Evolutionary conservation across 2,113 vertebrate species (phyloP).

Genomic region (Urocitellus parryii): DNA sequence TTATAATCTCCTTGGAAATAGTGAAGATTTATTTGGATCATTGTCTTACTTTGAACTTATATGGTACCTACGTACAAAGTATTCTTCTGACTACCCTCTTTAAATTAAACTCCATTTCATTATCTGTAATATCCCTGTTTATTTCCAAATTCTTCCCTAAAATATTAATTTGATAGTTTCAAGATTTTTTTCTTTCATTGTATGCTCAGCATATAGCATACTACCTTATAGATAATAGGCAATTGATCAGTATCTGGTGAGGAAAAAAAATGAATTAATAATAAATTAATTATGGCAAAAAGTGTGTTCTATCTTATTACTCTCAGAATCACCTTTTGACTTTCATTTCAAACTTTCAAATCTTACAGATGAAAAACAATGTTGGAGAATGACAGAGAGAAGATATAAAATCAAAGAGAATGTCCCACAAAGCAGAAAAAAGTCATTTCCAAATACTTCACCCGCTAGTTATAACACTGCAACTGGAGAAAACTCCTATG

Average conservation of each 20-base stretch:
- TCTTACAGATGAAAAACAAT: conserved; percentile 38
- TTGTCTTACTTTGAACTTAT: neutral
- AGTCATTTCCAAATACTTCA: conserved; percentile 66
- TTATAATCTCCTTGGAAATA: neutral
- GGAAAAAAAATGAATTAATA: conserved; percentile 26
- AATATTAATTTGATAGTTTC: neutral
- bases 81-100: neutral
- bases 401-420: conserved; percentile 62
- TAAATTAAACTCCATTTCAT: neutral
- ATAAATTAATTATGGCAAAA: neutral
- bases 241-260: neutral
- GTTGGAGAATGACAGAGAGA: conserved; percentile 36
- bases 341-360: conserved; percentile 53
- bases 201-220: neutral
- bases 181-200: neutral
- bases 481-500: conserved; percentile 80
- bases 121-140: neutral
- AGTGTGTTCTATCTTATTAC: neutral
- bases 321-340: conserved; percentile 1
- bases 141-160: neutral
- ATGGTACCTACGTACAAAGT: neutral
- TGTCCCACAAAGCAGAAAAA: conserved; percentile 57
- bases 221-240: neutral
- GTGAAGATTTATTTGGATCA: neutral
- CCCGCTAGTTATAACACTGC: conserved; percentile 67